Conservation (phyloP, 2,113 vertebrate species). For the Hymenochirus boettgeri region DNA sequence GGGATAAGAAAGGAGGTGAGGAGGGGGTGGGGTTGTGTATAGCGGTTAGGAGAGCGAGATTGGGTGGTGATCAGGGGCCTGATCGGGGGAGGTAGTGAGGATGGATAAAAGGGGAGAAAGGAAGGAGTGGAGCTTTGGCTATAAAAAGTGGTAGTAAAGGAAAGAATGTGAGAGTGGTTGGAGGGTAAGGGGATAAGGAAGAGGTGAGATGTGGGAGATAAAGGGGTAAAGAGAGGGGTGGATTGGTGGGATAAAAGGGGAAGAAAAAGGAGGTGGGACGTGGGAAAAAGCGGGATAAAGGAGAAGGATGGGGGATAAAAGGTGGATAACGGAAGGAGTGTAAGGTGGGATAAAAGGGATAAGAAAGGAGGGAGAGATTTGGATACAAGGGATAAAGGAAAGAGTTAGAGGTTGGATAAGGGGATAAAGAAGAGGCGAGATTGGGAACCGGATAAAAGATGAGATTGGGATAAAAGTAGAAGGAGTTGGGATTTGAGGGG, state of each 20-base stretch:
- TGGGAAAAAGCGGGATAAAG: too few relatives aligned
- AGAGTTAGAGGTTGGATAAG: background rate
- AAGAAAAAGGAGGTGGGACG: too few relatives aligned
- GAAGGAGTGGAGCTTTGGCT: too few relatives aligned
- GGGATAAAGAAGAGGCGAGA: background rate
- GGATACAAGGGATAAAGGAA: background rate
- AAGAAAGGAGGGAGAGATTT: too few relatives aligned
- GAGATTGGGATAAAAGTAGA: background rate
- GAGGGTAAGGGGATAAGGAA: too few relatives aligned
- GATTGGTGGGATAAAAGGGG: too few relatives aligned
- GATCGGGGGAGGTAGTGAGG: background rate
- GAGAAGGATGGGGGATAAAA: too few relatives aligned
- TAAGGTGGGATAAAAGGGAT: too few relatives aligned
- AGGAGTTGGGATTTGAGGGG: background rate
- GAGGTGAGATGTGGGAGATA: too few relatives aligned
- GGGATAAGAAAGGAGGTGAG: accelerated
- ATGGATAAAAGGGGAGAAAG: too few relatives aligned
- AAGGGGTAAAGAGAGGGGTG: too few relatives aligned
- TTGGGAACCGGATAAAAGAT: background rate
- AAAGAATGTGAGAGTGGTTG: background rate
- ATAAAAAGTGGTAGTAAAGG: background rate
- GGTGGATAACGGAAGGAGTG: background rate
- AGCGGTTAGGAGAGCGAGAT: background rate
- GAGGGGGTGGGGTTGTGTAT: background rate
- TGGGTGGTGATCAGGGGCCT: accelerated